Percentiles rank a stretch among this genome's conserved stretches.
These are phyloP conservation scores for Sparidentex hasta DNA, from an alignment of 2,797 vertebrate genomes.

Conservation along the genomic window DNA sequence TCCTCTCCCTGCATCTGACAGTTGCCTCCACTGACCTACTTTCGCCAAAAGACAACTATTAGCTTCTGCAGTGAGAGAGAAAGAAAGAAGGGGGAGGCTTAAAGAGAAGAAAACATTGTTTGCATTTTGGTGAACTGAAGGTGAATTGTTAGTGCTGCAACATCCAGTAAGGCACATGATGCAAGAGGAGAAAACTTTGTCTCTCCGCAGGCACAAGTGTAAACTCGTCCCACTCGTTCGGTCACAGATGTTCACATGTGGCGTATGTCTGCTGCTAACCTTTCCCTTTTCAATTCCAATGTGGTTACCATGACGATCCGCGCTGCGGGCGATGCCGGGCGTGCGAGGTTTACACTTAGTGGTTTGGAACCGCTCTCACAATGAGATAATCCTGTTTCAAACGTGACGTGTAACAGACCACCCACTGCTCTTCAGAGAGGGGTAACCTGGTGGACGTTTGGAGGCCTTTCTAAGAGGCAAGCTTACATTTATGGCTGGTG, in stretches of 20 bases:
- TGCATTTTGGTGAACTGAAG: conserved; percentile 12
- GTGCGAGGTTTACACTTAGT: conserved; percentile 67
- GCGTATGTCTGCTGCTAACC: conserved; percentile 36
- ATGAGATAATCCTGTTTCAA: conserved; percentile 66
- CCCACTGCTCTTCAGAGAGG: conserved; percentile 47
- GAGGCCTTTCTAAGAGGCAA: background rate
- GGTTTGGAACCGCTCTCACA: conserved; percentile 66
- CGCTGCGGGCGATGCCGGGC: conserved; percentile 47
- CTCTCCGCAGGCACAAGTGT: conserved; percentile 6
- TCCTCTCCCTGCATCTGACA: conserved; percentile 66
- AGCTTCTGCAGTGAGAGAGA: conserved; percentile 41
- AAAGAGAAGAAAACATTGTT: background rate
- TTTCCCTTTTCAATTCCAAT: conserved; percentile 43
- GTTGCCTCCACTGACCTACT: conserved; percentile 80
- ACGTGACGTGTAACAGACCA: conserved; percentile 52
- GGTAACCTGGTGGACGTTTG: conserved; percentile 6
- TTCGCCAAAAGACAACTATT: conserved; percentile 53
- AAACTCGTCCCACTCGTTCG: conserved; percentile 4
- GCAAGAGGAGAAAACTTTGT: conserved; percentile 30
- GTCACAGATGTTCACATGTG: conserved; percentile 47
- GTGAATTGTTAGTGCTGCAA: conserved; percentile 42
- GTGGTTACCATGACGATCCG: conserved; percentile 64
- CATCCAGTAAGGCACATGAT: conserved; percentile 33
- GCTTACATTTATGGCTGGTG: background rate
- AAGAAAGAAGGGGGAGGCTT: background rate